Conservation (phyloP, 2,888 invertebrate species). For the Miltochrista miniata region DNA sequence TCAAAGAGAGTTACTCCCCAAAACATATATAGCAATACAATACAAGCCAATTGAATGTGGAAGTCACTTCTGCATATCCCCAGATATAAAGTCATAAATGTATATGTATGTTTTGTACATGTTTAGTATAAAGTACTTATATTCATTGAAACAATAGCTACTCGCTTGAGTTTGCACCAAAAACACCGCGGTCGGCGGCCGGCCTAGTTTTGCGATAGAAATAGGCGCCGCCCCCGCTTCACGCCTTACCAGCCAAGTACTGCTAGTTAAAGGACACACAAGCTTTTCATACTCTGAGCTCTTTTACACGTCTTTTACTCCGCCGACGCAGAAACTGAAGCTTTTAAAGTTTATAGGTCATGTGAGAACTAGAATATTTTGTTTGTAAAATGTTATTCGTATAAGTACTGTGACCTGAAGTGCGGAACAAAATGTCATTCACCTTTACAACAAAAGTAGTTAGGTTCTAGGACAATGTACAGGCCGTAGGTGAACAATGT, state of each 20-base stretch:
- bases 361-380: constrained; percentile 3
- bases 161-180: constrained; percentile 32
- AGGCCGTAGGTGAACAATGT: too few species aligned
- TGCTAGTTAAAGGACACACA: constrained; percentile 71
- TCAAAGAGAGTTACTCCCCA: too few species aligned
- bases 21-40: too few species aligned
- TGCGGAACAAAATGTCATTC: neutral
- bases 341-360: constrained; percentile 35
- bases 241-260: constrained; percentile 72
- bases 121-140: neutral
- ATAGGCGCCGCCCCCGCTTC: constrained; percentile 79
- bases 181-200: constrained; percentile 72
- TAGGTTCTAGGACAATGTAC: neutral
- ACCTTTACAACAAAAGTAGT: neutral
- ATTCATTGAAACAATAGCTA: constrained; percentile 2
- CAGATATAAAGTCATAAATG: too few species aligned
- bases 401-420: neutral
- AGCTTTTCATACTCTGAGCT: constrained; percentile 47
- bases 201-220: constrained; percentile 81
- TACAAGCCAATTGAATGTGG: too few species aligned
- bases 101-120: too few species aligned
- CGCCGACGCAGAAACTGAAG: constrained; percentile 15
- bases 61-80: too few species aligned
- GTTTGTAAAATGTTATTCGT: too few species aligned
- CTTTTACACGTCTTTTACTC: constrained; percentile 21